Conservation (phyloP, 2,888 invertebrate genomes). For the Dryobotodes eremita region DNA sequence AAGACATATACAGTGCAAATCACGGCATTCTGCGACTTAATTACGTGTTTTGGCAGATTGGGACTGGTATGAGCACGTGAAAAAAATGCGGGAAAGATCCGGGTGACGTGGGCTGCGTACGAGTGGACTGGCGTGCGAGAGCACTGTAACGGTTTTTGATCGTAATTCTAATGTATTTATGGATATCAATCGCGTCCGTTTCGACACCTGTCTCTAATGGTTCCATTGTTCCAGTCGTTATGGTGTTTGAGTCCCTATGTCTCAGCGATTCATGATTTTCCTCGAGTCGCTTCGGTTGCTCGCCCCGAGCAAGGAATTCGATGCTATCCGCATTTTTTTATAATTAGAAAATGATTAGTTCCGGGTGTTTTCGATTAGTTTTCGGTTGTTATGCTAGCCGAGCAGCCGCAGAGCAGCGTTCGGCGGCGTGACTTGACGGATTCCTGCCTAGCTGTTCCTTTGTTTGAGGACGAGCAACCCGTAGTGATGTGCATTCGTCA, state of each 20-base stretch:
- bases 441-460: slow-evolving; percentile 83
- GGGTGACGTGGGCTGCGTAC: slow-evolving; percentile 70
- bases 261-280: slow-evolving; percentile 70
- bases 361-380: slow-evolving; percentile 89
- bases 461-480: slow-evolving; percentile 79
- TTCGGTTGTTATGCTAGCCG: slow-evolving; percentile 80
- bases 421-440: slow-evolving; percentile 87
- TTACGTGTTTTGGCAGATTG: slow-evolving; percentile 71
- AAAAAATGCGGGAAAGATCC: slow-evolving; percentile 80
- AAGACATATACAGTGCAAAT: slow-evolving; percentile 63
- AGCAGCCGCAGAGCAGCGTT: slow-evolving; percentile 70
- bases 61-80: slow-evolving; percentile 66
- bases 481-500: slow-evolving; percentile 71
- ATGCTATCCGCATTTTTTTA: slow-evolving; percentile 83
- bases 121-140: slow-evolving; percentile 62
- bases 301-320: slow-evolving; percentile 75
- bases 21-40: slow-evolving; percentile 67
- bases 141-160: slow-evolving; percentile 51
- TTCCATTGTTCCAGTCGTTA: slow-evolving; percentile 68
- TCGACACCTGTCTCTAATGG: slow-evolving; percentile 67
- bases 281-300: slow-evolving; percentile 73
- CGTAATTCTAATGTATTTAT: slow-evolving; percentile 62
- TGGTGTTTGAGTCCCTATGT: slow-evolving; percentile 57
- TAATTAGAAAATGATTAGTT: slow-evolving; percentile 88
- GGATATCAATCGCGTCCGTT: slow-evolving; percentile 57